Conservation (phyloP, 2,888 invertebrate species). For the Drosophila helvetica region DNA sequence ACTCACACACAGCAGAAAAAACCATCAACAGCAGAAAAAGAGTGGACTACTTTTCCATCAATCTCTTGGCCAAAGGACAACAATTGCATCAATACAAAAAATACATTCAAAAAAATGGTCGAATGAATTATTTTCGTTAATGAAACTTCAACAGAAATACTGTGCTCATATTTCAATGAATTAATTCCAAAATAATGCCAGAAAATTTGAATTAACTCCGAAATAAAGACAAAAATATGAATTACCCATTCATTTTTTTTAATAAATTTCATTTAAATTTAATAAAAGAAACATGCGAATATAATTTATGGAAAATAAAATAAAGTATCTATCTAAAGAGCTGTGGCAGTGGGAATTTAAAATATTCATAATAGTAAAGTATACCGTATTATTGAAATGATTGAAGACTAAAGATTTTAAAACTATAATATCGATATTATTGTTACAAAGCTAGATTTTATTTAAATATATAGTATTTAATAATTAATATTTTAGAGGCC, state of each 20-base stretch:
- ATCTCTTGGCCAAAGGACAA: constrained; percentile 33
- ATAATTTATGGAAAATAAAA: not conserved
- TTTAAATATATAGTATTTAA: too few species aligned
- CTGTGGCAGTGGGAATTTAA: not conserved
- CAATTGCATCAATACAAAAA: constrained; percentile 22
- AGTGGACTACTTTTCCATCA: constrained; percentile 26
- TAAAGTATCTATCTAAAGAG: not conserved
- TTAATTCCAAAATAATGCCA: constrained; percentile 1
- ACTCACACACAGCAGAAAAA: constrained; percentile 11
- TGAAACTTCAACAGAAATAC: constrained; percentile 8
- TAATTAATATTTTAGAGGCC: too few species aligned
- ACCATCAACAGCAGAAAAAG: constrained; percentile 1
- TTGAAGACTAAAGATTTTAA: not conserved
- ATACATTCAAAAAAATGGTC: not conserved
- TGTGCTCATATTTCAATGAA: constrained; percentile 2
- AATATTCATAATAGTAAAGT: too few species aligned
- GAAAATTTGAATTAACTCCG: constrained; percentile 1
- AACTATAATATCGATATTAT: too few species aligned
- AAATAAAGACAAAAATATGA: not conserved
- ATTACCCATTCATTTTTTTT: not conserved
- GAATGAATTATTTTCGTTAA: constrained; percentile 32
- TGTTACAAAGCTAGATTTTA: too few species aligned
- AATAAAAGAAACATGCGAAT: not conserved
- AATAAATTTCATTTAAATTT: not conserved
- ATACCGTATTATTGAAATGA: too few species aligned